phyloP scores from a whole-genome alignment of 2,888 invertebrate species.

The Onthophagus sagittarius region DNA sequence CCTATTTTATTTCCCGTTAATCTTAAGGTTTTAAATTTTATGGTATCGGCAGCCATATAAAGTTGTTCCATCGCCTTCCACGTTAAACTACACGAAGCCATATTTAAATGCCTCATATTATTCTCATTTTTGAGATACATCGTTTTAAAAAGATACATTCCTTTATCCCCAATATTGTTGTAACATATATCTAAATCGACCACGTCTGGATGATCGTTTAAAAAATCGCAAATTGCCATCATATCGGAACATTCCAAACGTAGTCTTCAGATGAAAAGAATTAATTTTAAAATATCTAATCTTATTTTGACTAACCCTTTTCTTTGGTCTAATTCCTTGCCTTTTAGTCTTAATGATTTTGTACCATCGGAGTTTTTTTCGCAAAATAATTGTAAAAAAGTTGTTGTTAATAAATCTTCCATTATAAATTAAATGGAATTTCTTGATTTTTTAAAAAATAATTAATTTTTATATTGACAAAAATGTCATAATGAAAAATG shows the following conservation, averaged over 20 bases:
- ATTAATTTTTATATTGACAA: no score
- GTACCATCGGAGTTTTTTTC: conserved; percentile 56
- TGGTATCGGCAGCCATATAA: conserved; percentile 29
- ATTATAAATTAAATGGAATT: not conserved
- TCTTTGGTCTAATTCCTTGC: conserved; percentile 51
- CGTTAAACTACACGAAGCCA: conserved; percentile 56
- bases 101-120: conserved; percentile 52
- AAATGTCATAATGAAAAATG: no score
- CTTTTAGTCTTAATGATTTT: conserved; percentile 51
- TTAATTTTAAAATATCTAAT: no score
- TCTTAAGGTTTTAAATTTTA: conserved; percentile 53
- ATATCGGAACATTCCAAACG: conserved; percentile 53
- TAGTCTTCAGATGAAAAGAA: no score
- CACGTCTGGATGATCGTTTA: conserved; percentile 50
- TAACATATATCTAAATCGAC: conserved; percentile 54
- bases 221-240: conserved; percentile 50
- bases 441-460: no score
- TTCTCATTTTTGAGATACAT: conserved; percentile 49
- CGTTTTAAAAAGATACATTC: conserved; percentile 50
- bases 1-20: conserved; percentile 60
- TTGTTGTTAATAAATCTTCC: not conserved
- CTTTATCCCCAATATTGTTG: conserved; percentile 55
- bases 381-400: conserved; percentile 38
- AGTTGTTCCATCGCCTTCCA: conserved; percentile 46
- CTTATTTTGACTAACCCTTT: conserved; percentile 38